Base-by-base conservation (phyloP, 2,113 vertebrate genomes). In the Nesoenas mayeri region DNA sequence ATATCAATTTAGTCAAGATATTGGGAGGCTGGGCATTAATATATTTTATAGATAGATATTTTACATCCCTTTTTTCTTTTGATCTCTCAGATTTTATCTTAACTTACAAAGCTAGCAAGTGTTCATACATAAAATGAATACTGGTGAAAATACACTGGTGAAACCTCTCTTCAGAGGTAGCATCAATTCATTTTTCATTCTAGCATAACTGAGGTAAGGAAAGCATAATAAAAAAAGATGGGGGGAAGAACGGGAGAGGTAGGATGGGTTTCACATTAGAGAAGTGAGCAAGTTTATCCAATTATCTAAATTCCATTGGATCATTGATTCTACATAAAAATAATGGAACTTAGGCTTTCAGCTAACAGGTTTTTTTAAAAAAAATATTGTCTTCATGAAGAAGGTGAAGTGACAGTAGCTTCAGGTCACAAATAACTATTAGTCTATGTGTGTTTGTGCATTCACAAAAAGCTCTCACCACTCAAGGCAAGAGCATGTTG, bases 391-490 rank as follows among this genome's bases (percentile, higher is more conserved):
- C 13, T 72, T 50, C 6, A 10, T 42, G 62, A 53, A 75, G 24
- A 50, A 19, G 7, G 10, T 64, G 22, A 47, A 44, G 42, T 54
- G 34, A 31, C 3, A 36, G 3, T 15, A n/a, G 5, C 57, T 56
- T n/a, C 34, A 31, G 25, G 29, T 60, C 38, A 9, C 12, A 56
- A 50, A 5, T 5, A 26, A 4, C 2, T 22, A 12, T 40, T 32
- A 22, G 9, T 44, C 10, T 75, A 12, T 25, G 5, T 26, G 24
- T 74, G 47, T 53, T 13, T 2, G 0, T 21, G 8, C 7, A 21
- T 19, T 64, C 1, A 1, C 5, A 12, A 34, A 29, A 24, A 40
- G 5, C 31, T 74, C 28, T 91, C 54, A 12, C 32, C 7, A 2
- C 32, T 24, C 7, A 0, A 6, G 36, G 22, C 32, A 26, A 29